Evolutionary conservation across 30 jellyfish, hydroid and myxozoan genomes (phyloP).

Genomic region (Sanderia malayensis): DNA sequence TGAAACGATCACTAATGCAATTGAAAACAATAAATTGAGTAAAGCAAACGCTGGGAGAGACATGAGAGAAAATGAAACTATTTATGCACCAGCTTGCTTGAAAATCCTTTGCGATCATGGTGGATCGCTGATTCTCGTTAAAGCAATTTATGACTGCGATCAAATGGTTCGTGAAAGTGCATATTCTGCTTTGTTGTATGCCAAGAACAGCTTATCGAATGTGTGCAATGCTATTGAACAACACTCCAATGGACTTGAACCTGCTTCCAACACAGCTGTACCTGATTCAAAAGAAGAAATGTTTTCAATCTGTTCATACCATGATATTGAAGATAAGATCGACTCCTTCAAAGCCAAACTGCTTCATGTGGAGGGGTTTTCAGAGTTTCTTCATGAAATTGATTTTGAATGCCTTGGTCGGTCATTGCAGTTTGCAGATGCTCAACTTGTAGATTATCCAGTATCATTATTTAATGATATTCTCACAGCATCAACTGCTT

Average conservation of each 20-base stretch:
- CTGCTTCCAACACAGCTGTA: no score
- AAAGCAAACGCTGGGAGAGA: neutral
- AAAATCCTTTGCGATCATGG: neutral
- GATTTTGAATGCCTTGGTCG: slow-evolving; percentile 18
- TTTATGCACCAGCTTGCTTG: neutral
- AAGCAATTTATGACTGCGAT: slow-evolving; percentile 46
- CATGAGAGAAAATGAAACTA: neutral
- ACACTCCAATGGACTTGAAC: no score
- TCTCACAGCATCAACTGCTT: slow-evolving; percentile 38
- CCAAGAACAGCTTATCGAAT: neutral
- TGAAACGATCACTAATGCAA: neutral
- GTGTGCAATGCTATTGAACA: no score
- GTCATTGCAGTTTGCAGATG: slow-evolving; percentile 37
- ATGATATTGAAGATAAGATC: slow-evolving; percentile 8
- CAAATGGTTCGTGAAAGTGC: slow-evolving; percentile 43
- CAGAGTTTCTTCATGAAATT: neutral
- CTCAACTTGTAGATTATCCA: slow-evolving; percentile 27
- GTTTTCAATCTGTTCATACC: slow-evolving; percentile 10
- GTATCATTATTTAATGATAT: slow-evolving; percentile 38
- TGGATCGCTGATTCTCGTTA: slow-evolving; percentile 34
- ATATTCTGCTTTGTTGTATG: neutral
- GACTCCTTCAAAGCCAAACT: neutral
- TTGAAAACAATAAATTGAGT: slow-evolving; percentile 4
- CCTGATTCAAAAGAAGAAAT: no score
- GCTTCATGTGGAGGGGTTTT: slow-evolving; percentile 5